Evolutionary conservation across 2,113 vertebrate species (phyloP), one percentile per base, ranked within the genome.

Genomic region (Mesembrinibis cayennensis): DNA sequence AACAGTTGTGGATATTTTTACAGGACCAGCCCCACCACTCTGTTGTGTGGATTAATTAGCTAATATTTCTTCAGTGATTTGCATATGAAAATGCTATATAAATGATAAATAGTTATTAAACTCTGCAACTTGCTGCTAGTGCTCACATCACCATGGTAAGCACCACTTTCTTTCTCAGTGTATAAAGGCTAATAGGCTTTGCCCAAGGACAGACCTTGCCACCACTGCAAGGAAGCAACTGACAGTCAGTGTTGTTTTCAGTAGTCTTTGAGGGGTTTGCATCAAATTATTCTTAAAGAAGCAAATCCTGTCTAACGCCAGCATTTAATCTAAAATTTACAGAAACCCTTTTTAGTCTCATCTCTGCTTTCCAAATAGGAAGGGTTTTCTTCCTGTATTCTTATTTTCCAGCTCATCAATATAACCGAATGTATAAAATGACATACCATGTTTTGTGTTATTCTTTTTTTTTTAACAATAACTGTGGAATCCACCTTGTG

Each of bases 401-500:
- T 90, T 96, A 66, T 95, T 94, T 97, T 97, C 95, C 71, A 96
- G 74, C 21, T 97, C 88, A 96, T 93, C 90, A 90, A 67, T 96
- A 87, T 74, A 79, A 88, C 36, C 93, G 85, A 97, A 95, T 94
- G 94, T 81, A 36, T 94, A 96, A 95, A 91, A 96, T 73, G 29
- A 58, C 78, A 74, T 77, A 78, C 50, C 29, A 50, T 79, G 34
- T 52, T 98, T 95, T 93, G 32, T 77, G 77, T 34, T 80, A 22
- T 82, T 86, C 29, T 87, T 87, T 67, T 12, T 12, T 70, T 42
- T n/a, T 32, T 15, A 66, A 49, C 49, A 92, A 79, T 80, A 87
- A 90, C 78, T 63, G 52, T 83, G 38, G 58, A 96, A 96, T 95
- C 66, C 44, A 59, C 89, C 72, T 92, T 89, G 82, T 38, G 29